phyloP scores from a whole-genome alignment of 2,113 vertebrate species.

The Aptenodytes patagonicus region DNA sequence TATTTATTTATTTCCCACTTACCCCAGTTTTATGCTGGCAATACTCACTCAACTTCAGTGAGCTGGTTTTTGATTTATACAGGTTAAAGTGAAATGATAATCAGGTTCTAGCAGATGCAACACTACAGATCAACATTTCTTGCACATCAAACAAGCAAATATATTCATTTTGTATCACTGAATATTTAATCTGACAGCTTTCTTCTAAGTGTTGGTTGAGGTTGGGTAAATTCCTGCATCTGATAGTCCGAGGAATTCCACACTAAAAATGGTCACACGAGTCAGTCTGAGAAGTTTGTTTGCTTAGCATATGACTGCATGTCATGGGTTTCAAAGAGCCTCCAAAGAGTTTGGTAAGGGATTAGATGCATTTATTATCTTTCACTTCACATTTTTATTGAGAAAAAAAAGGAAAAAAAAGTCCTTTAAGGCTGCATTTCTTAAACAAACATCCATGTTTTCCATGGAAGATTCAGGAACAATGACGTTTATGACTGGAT shows the following conservation, averaged over 20 bases:
- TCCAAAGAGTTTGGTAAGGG: neutral
- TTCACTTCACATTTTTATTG: neutral
- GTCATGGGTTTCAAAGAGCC: neutral
- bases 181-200: neutral
- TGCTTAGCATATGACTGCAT: neutral
- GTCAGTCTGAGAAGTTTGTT: neutral
- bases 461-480: neutral
- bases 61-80: neutral
- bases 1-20: neutral
- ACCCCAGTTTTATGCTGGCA: neutral
- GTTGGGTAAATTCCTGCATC: neutral
- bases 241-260: neutral
- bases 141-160: neutral
- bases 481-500: neutral
- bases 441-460: neutral
- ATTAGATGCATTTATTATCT: neutral
- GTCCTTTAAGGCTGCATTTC: neutral
- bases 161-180: neutral
- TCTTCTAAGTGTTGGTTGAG: neutral
- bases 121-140: neutral
- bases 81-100: neutral
- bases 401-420: accelerated
- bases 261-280: neutral
- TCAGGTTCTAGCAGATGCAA: neutral
- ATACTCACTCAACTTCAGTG: neutral